phyloP scores from a whole-genome alignment of 2,113 vertebrate species.

The Loxodonta africana region DNA sequence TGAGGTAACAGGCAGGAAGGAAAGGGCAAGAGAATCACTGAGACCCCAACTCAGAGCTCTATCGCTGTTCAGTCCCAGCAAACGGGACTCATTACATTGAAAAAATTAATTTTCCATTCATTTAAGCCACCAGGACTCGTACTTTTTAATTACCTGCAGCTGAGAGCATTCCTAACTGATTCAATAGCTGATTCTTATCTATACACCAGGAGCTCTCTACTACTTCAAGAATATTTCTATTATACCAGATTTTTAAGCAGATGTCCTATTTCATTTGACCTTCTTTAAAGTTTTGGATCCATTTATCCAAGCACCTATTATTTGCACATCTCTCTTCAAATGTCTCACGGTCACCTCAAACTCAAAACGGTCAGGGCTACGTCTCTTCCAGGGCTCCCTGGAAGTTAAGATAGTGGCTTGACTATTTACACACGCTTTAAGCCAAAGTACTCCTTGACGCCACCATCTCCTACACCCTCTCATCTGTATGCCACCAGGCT shows the following conservation, averaged over 20 bases:
- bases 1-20: neutral
- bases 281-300: neutral
- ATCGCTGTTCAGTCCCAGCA: neutral
- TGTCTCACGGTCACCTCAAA: neutral
- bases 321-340: neutral
- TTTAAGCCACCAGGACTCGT: neutral
- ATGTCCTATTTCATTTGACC: neutral
- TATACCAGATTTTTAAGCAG: neutral
- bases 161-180: neutral
- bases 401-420: neutral
- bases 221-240: neutral
- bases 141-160: constrained; percentile 25
- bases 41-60: neutral
- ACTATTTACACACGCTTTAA: neutral
- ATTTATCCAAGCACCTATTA: neutral
- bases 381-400: neutral
- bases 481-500: neutral
- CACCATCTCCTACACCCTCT: neutral
- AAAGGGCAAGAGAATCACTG: neutral
- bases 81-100: neutral
- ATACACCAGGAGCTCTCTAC: neutral
- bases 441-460: neutral
- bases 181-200: neutral
- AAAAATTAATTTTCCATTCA: neutral
- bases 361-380: neutral